phyloP scores from a whole-genome alignment of 2,888 invertebrate genomes.

The Trileptium ribeirensis region DNA sequence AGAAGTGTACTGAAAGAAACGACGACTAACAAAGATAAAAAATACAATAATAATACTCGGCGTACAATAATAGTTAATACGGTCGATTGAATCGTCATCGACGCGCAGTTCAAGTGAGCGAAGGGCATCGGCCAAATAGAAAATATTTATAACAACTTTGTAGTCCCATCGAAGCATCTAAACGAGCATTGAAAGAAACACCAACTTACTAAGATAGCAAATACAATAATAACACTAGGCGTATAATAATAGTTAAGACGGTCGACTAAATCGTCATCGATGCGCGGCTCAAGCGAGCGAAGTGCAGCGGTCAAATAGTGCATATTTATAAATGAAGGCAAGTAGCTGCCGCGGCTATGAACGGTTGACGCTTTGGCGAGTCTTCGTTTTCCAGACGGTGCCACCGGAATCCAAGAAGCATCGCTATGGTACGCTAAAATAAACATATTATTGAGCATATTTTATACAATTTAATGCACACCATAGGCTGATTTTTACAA shows the following conservation, averaged over 20 bases:
- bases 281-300: constrained; percentile 49
- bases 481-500: too few relatives aligned
- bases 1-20: too few relatives aligned
- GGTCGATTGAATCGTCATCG: constrained; percentile 53
- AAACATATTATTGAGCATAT: too few relatives aligned
- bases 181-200: too few relatives aligned
- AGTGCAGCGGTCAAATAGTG: constrained; percentile 49
- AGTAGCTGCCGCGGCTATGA: neutral
- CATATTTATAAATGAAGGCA: constrained; percentile 42
- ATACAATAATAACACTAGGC: constrained; percentile 45
- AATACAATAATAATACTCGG: constrained; percentile 48
- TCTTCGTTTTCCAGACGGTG: neutral
- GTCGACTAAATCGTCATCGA: constrained; percentile 54
- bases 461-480: too few relatives aligned
- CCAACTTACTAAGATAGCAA: constrained; percentile 55
- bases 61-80: constrained; percentile 53
- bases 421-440: constrained; percentile 9
- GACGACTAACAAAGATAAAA: constrained; percentile 54
- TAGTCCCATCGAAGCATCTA: too few relatives aligned
- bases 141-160: too few relatives aligned
- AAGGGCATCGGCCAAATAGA: constrained; percentile 48
- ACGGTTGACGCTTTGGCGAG: neutral
- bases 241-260: constrained; percentile 53
- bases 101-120: constrained; percentile 49
- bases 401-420: constrained; percentile 7